phyloP scores from a whole-genome alignment of 1,140 invertebrate genomes.

The Bombus picipes region DNA sequence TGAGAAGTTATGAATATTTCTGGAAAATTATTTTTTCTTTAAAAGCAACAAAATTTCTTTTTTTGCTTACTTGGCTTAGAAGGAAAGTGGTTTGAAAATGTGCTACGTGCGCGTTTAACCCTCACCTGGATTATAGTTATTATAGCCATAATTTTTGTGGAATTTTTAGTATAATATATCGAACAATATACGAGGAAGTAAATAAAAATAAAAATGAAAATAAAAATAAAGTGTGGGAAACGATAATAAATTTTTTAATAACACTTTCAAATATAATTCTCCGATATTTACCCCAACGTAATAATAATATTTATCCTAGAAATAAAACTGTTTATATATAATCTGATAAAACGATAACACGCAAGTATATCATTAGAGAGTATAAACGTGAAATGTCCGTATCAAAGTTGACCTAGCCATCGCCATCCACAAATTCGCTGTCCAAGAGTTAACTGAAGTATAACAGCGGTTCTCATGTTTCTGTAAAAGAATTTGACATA shows the following conservation, averaged over 20 bases:
- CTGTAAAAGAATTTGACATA: neutral
- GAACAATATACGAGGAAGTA: neutral
- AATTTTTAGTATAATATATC: neutral
- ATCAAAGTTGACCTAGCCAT: neutral
- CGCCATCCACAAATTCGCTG: neutral
- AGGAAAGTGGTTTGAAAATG: neutral
- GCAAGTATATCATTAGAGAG: neutral
- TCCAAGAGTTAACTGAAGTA: neutral
- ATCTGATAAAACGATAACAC: neutral
- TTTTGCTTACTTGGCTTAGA: neutral
- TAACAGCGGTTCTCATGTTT: neutral
- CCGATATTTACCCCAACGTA: neutral
- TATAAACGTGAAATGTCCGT: neutral
- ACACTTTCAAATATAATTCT: neutral
- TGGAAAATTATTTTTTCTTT: neutral
- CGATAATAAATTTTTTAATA: neutral
- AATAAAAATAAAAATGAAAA: neutral
- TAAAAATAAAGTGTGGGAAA: neutral
- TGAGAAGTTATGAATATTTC: neutral
- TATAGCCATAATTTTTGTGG: neutral
- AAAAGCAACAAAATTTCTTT: neutral
- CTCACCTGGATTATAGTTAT: neutral
- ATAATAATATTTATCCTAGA: neutral
- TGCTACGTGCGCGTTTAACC: neutral
- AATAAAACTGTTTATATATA: neutral